Percentiles rank a stretch among this genome's conserved stretches.
phyloP scores from a whole-genome alignment of 1,140 invertebrate genomes.

The Drosophila kikkawai region DNA sequence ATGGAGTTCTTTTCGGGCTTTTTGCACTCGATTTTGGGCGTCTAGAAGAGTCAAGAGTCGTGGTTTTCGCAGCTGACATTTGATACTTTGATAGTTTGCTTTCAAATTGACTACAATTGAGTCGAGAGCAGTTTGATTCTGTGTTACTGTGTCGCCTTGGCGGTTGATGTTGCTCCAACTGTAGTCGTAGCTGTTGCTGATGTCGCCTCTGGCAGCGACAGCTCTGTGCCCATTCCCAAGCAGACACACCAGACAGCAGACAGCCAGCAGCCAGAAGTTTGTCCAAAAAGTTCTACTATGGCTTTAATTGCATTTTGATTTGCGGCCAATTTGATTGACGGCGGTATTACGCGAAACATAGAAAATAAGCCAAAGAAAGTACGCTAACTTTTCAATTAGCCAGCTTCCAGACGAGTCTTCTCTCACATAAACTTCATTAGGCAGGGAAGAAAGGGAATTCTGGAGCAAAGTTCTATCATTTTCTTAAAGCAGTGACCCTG shows the following conservation, averaged over 20 bases:
- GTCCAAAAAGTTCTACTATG: conserved; percentile 52
- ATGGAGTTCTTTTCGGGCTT: conserved; percentile 4
- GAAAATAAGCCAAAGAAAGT: conserved; percentile 17
- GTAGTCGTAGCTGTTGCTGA: conserved; percentile 33
- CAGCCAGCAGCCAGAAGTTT: conserved; percentile 49
- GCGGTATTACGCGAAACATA: conserved; percentile 7
- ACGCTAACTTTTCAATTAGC: conserved; percentile 48
- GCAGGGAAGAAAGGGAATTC: background rate
- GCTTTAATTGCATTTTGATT: conserved; percentile 77
- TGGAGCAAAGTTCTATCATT: conserved; percentile 18
- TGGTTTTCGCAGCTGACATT: conserved; percentile 68
- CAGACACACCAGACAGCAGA: conserved; percentile 22
- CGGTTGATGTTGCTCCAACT: conserved; percentile 24
- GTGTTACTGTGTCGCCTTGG: conserved; percentile 72
- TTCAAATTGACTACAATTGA: conserved; percentile 81
- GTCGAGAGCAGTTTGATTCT: conserved; percentile 61
- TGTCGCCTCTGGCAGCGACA: conserved; percentile 60
- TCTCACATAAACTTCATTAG: conserved; percentile 28
- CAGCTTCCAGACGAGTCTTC: conserved; percentile 23
- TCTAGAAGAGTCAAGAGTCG: conserved; percentile 51
- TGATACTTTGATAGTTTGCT: conserved; percentile 80
- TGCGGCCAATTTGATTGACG: conserved; percentile 57
- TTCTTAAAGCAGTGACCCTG: background rate
- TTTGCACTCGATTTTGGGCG: conserved; percentile 67
- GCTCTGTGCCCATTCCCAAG: conserved; percentile 72